Conservation (phyloP, 2,113 vertebrate species). For the Furnarius figulus region DNA sequence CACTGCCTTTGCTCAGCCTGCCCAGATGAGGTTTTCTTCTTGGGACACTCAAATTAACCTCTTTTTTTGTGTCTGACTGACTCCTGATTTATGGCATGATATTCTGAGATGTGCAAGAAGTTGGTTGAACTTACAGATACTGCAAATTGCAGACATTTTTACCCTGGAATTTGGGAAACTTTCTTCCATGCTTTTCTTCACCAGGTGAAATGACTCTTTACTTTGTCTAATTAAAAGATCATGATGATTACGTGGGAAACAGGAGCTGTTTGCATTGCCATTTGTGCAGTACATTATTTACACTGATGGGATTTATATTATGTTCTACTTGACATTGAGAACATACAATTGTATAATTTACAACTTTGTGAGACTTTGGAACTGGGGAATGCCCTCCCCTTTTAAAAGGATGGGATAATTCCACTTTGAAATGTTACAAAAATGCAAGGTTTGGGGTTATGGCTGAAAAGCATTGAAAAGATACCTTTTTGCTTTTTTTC, state of each 20-base stretch:
- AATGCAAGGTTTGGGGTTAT: background rate
- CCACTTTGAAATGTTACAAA: background rate
- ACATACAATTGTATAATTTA: background rate
- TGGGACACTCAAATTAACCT: background rate
- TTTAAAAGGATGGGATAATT: background rate
- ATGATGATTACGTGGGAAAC: background rate
- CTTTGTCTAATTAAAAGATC: conserved; percentile 53
- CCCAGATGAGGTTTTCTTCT: background rate
- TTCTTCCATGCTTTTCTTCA: background rate
- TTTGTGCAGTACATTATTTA: background rate
- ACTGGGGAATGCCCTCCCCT: background rate
- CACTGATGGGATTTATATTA: background rate
- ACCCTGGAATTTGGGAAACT: background rate
- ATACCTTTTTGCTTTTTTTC: background rate
- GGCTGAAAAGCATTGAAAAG: background rate
- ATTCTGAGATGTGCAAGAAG: background rate
- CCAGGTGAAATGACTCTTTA: background rate
- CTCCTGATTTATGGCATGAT: background rate
- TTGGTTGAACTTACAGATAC: background rate
- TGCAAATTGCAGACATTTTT: background rate
- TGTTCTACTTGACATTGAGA: conserved; percentile 18
- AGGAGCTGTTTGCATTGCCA: conserved; percentile 9
- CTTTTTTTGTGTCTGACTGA: background rate
- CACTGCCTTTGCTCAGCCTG: background rate
- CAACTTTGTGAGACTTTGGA: background rate